phyloP scores from a whole-genome alignment of 2,113 vertebrate species.

The Cyphomyrus plagiostoma region DNA sequence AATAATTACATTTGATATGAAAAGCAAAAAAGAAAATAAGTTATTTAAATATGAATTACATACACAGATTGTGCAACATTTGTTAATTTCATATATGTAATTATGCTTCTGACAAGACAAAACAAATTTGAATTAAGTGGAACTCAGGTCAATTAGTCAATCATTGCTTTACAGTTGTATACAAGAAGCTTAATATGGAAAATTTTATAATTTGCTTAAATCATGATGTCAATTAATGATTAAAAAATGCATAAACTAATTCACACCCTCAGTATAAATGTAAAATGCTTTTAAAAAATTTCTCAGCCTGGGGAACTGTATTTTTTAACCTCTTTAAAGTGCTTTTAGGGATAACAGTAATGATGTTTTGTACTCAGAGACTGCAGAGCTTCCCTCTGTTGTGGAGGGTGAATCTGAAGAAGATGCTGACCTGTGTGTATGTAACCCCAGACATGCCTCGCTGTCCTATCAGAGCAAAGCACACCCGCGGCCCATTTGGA shows the following conservation, averaged over 20 bases:
- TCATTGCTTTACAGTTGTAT: constrained; percentile 41
- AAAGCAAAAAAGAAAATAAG: constrained; percentile 86
- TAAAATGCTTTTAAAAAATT: constrained; percentile 35
- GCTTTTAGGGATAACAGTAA: constrained; percentile 68
- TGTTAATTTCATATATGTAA: constrained; percentile 88
- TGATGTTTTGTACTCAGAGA: constrained; percentile 1
- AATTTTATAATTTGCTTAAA: constrained; percentile 36
- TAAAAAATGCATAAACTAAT: constrained; percentile 32
- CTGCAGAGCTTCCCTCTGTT: neutral
- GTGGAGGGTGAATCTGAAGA: neutral
- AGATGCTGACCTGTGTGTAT: too few species aligned
- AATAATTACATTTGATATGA: constrained; percentile 94
- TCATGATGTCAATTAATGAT: constrained; percentile 11
- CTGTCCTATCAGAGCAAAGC: neutral
- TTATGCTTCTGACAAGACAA: constrained; percentile 47
- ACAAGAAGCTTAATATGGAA: constrained; percentile 41
- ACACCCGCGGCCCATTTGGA: neutral
- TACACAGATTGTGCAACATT: constrained; percentile 96
- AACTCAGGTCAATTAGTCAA: constrained; percentile 45
- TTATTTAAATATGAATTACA: constrained; percentile 99
- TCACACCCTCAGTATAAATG: constrained; percentile 49
- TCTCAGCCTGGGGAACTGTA: constrained; percentile 28
- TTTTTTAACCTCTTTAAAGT: constrained; percentile 62
- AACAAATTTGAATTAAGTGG: constrained; percentile 42
- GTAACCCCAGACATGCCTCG: neutral